These are phyloP conservation scores for Dendrolimus kikuchii DNA, from an alignment of 1,140 invertebrate species.

Conservation along the genomic window DNA sequence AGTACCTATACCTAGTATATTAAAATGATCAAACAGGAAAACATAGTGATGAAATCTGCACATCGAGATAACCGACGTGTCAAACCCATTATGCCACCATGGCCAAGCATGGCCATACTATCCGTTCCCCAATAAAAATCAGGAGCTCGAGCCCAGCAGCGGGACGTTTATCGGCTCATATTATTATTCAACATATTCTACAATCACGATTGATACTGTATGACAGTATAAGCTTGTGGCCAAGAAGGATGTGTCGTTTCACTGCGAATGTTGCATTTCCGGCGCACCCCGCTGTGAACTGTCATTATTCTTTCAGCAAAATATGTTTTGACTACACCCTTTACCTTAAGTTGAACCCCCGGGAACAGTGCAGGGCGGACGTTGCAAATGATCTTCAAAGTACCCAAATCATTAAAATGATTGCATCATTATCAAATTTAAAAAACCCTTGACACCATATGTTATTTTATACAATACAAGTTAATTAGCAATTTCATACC, in stretches of 20 bases:
- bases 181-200: no score
- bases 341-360: constrained; percentile 25
- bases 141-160: no score
- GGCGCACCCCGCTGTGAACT: constrained; percentile 38
- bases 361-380: constrained; percentile 11
- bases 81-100: no score
- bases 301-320: constrained; percentile 66
- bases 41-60: no score
- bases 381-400: constrained; percentile 25
- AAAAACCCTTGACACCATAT: constrained; percentile 21
- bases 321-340: constrained; percentile 61
- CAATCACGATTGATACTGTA: background rate
- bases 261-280: constrained; percentile 54
- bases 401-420: constrained; percentile 24
- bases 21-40: no score
- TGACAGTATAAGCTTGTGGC: constrained; percentile 30
- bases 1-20: no score
- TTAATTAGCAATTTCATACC: background rate
- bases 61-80: no score
- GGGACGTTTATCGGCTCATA: no score
- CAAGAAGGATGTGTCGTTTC: constrained; percentile 42
- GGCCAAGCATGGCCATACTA: no score
- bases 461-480: constrained; percentile 3
- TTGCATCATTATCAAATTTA: constrained; percentile 35
- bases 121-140: no score